These are phyloP conservation scores for Cryptomyrus ogoouensis DNA, from an alignment of 2,113 vertebrate genomes.

Conservation along the genomic window DNA sequence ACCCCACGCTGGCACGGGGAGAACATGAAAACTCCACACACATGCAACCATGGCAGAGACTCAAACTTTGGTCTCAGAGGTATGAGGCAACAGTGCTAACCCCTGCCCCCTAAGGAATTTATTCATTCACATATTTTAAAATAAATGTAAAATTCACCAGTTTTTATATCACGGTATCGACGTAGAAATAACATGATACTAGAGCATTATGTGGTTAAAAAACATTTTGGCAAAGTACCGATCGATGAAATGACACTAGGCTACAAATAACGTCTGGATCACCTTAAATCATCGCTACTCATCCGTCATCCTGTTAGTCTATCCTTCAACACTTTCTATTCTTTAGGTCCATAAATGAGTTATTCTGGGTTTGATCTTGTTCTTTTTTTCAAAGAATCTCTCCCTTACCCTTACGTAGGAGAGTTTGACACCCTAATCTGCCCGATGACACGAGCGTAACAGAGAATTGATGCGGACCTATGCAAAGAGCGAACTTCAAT, in stretches of 20 bases:
- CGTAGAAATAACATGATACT: not conserved
- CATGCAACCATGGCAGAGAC: not conserved
- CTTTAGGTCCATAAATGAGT: not conserved
- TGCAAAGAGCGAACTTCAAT: not conserved
- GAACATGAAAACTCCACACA: not conserved
- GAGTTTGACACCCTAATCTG: not conserved
- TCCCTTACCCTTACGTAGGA: not conserved
- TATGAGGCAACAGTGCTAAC: not conserved
- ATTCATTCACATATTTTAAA: not conserved
- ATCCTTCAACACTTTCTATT: not conserved
- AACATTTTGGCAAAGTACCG: not conserved
- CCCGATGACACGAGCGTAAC: not conserved
- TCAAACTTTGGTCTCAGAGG: not conserved
- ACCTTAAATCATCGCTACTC: not conserved
- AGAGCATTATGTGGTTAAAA: not conserved
- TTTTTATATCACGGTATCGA: not conserved
- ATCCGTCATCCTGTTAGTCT: not conserved
- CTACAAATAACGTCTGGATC: not conserved
- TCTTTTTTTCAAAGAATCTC: not conserved
- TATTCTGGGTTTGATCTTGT: not conserved
- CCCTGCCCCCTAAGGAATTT: not conserved
- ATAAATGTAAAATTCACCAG: not conserved
- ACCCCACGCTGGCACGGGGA: not conserved
- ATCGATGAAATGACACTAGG: not conserved
- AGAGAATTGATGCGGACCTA: not conserved